These are phyloP conservation scores for Crossocerus cetratus DNA, from an alignment of 2,888 invertebrate genomes.

Conservation along the genomic window DNA sequence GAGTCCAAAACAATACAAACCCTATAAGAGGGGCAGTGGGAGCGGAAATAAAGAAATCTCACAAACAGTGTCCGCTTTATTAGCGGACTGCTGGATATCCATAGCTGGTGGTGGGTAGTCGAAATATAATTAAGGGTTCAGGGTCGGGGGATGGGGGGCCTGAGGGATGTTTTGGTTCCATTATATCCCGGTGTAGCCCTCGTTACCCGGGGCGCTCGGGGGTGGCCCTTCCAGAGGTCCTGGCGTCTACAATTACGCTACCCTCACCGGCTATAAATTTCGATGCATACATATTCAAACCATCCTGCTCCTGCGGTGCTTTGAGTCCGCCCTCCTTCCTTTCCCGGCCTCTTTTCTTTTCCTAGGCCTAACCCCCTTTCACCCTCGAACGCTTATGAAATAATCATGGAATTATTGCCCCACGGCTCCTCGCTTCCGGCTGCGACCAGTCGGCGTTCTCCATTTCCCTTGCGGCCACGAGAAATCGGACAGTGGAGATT, in stretches of 20 bases:
- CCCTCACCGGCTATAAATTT: conserved; percentile 71
- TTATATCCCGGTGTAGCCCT: conserved; percentile 55
- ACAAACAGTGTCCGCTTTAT: conserved; percentile 49
- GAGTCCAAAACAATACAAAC: not conserved
- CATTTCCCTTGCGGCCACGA: conserved; percentile 27
- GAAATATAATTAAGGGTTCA: conserved; percentile 70
- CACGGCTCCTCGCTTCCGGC: conserved; percentile 19
- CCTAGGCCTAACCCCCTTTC: not conserved
- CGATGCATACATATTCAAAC: conserved; percentile 74
- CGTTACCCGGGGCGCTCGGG: conserved; percentile 36
- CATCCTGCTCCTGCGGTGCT: conserved; percentile 5
- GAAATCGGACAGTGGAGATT: conserved; percentile 26
- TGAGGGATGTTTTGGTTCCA: conserved; percentile 75
- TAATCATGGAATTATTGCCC: conserved; percentile 73
- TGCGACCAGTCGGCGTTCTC: conserved; percentile 11
- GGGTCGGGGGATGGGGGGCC: conserved; percentile 65
- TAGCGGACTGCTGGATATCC: conserved; percentile 39
- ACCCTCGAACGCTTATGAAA: conserved; percentile 68
- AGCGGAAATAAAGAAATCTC: conserved; percentile 10
- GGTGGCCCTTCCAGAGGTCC: conserved; percentile 43
- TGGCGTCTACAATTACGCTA: conserved; percentile 65
- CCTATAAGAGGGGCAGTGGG: not conserved
- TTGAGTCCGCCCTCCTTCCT: conserved; percentile 1
- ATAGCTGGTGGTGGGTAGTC: conserved; percentile 46
- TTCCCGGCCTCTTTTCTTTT: conserved; percentile 4